A percentile compares a stretch with the other conserved stretches of the same genome.
Conservation (phyloP, 1,140 invertebrate genomes). For the Sarcophaga bullata region DNA sequence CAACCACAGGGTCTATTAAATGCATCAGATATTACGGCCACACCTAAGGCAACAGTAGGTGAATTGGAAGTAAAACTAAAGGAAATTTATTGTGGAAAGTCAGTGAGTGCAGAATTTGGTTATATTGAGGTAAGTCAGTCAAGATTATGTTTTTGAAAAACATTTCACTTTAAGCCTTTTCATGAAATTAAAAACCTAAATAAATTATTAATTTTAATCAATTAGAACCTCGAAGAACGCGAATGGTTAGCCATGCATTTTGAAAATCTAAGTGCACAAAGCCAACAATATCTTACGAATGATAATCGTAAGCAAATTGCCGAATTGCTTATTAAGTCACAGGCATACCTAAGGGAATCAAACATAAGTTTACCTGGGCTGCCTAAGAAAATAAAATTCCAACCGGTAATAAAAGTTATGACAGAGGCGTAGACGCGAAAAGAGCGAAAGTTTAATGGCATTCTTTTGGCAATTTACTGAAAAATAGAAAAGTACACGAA, state of each 20-base stretch:
- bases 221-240: conserved; percentile 73
- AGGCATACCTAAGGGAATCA: conserved; percentile 95
- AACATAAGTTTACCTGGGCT: no score
- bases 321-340: conserved; percentile 84
- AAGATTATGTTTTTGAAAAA: neutral
- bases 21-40: conserved; percentile 43
- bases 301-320: conserved; percentile 73
- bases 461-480: conserved; percentile 88
- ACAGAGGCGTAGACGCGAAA: no score
- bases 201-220: no score
- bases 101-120: conserved; percentile 77
- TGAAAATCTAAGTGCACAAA: conserved; percentile 69
- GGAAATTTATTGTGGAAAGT: conserved; percentile 70
- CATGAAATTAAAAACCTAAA: neutral
- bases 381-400: no score
- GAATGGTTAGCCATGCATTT: conserved; percentile 87
- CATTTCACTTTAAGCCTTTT: neutral
- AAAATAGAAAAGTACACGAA: no score
- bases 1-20: conserved; percentile 56
- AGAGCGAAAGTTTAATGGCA: conserved; percentile 92
- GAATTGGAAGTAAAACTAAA: conserved; percentile 70
- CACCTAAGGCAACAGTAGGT: conserved; percentile 48
- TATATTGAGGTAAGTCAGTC: conserved; percentile 78
- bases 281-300: conserved; percentile 66
- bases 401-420: conserved; percentile 95